Base-by-base conservation (phyloP, 2,797 vertebrate genomes). In the Sebastes reedi region DNA sequence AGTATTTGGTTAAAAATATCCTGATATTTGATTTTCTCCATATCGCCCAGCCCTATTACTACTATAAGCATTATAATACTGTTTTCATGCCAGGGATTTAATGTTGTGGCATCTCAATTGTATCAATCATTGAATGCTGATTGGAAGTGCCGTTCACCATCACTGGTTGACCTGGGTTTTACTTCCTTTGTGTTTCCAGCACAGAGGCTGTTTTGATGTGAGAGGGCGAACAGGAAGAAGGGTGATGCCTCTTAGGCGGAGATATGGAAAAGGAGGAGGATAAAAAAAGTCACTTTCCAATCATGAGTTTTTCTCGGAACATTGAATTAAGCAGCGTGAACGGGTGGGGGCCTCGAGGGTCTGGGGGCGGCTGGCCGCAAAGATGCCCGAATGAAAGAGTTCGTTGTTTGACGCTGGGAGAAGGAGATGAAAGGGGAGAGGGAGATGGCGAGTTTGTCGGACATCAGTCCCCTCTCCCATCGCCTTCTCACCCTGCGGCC, bases 231-330 rank as follows among this genome's bases (percentile, higher is more conserved):
- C 62, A 91, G 72, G 65, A 87, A 82, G 86, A 65, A 52, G 80
- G 86, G 29, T 30, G 64, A 75, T 75, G 85, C 65, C 62, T 78
- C 85, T 76, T 69, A 46, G 42, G 59, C 82, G 54, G 52, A 88
- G 87, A 86, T 85, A 88, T 87, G 86, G 75, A 84, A 87, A 89
- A 83, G 50, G 73, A 85, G 55, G 72, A 87, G 67, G 79, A 88
- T 85, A 77, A 86, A 82, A 85, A 88, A 91, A 94, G 93, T 95
- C 90, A 96, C 92, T 96, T 95, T 96, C 91, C 88, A 95, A 95
- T 96, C 95, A 96, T 95, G 95, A 93, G 95, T 93, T 96, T 92
- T 95, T 92, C 95, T 95, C 91, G 73, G 95, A 96, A 96, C 94
- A 96, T 96, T 95, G 93, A 96, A 96, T 96, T 96, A 95, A 94